phyloP scores from a whole-genome alignment of 2,113 vertebrate species.

The Odocoileus virginianus region DNA sequence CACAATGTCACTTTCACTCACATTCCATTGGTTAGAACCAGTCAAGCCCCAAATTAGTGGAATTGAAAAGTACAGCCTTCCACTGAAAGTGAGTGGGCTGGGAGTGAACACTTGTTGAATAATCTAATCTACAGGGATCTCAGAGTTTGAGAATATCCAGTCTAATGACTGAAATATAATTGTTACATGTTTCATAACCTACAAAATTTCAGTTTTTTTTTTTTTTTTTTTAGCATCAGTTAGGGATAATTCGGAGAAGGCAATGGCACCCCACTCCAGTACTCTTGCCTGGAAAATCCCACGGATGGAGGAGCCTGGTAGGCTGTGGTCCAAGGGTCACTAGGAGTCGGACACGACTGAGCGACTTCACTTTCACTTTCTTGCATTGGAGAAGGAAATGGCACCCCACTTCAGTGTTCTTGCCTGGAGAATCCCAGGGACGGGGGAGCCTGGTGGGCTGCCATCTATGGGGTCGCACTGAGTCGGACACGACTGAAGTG shows the following conservation, averaged over 20 bases:
- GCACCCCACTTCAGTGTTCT: no score
- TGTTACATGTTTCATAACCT: background rate
- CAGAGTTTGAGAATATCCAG: background rate
- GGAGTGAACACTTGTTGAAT: background rate
- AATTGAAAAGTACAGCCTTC: background rate
- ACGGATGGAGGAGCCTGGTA: no score
- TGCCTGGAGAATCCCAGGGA: no score
- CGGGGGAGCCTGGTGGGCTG: no score
- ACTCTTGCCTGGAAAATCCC: no score
- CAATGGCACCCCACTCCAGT: no score
- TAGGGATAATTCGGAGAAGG: background rate
- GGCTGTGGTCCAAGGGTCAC: no score
- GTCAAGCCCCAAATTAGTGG: background rate
- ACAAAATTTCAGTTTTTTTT: background rate
- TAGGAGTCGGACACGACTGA: no score
- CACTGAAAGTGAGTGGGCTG: background rate
- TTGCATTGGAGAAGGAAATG: no score
- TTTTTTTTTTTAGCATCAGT: background rate
- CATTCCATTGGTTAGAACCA: background rate
- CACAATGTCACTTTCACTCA: background rate
- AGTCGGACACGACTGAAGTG: no score
- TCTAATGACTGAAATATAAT: background rate
- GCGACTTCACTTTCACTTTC: no score
- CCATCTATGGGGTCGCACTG: no score
- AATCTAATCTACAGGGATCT: background rate